phyloP scores from a whole-genome alignment of 2,113 vertebrate genomes.

The Heloderma charlesbogerti region DNA sequence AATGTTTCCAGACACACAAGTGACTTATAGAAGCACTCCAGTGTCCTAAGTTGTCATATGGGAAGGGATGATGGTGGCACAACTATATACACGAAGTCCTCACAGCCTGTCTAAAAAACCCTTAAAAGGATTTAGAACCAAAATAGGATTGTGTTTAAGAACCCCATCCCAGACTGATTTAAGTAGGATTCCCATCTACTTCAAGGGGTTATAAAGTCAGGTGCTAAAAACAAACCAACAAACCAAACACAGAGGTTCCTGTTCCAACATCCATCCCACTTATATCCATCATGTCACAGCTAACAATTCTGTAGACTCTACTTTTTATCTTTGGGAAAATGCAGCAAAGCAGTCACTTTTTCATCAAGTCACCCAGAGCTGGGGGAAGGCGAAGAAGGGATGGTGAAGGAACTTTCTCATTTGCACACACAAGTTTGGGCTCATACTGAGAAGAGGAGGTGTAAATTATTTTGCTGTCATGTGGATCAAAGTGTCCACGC shows the following conservation, averaged over 20 bases:
- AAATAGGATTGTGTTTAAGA: background rate
- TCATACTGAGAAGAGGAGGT: background rate
- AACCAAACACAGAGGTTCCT: background rate
- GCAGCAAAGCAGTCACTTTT: background rate
- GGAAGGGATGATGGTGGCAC: background rate
- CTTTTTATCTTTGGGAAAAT: background rate
- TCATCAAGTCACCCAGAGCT: no score
- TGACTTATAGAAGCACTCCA: background rate
- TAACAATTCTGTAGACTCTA: background rate
- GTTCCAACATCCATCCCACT: background rate
- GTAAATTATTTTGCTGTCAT: background rate
- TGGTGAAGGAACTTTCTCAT: background rate
- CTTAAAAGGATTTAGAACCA: background rate
- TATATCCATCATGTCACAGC: background rate
- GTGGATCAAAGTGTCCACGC: background rate
- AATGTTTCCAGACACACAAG: slow-evolving; percentile 2
- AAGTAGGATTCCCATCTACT: background rate
- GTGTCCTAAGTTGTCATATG: background rate
- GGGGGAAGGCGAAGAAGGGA: no score
- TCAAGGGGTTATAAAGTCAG: background rate
- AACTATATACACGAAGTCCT: background rate
- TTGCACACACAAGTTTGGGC: background rate
- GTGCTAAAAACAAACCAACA: background rate
- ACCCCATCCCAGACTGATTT: background rate
- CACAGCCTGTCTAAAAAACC: background rate